Base-by-base conservation (phyloP, 2,797 vertebrate species). In the Siniperca scherzeri region DNA sequence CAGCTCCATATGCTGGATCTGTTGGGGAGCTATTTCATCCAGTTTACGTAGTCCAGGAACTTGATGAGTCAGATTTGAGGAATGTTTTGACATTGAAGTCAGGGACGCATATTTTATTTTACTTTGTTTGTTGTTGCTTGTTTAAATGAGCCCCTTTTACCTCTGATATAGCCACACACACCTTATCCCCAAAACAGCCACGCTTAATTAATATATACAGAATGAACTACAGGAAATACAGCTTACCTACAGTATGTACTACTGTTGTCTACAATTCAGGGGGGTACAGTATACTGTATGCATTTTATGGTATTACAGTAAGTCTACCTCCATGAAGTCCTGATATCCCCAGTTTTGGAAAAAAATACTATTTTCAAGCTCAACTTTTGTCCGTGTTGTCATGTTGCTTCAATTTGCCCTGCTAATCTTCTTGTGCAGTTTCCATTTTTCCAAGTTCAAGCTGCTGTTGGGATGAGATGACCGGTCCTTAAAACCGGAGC, bases 1-100 rank as follows among this genome's bases (percentile, higher is more conserved):
- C 66, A 22, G 84, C 82, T 85, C 86, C 89, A 89, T 86, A 88
- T 88, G 88, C 56, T 7, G 42, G 48, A 80, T 85, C 86, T 22
- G 87, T 4, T 50, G 78, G 83, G 75, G 75, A 59, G 81, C 83
- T 7, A 50, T 53, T 64, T 69, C 67, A 50, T 64, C 42, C 77
- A 57, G 11, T 77, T 66, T 21, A 78, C n/a, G 38, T 55, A 13
- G 59, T 69, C 38, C 73, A 72, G 64, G 33, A 68, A 46, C n/a
- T 16, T 8, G 56, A 52, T 0, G 60, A 65, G 30, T 44, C 36
- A 3, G 36, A 72, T 46, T 60, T 16, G 4, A 78, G 70, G 67
- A 66, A 44, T 17, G 65, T 27, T 46, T 65, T 44, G 46, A 56
- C 40, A 57, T 38, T n/a, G 48, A 78, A 50, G 68, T 17, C 66